Base-by-base conservation (phyloP, 1,140 invertebrate genomes). In the Pentalonia nigronervosa region DNA sequence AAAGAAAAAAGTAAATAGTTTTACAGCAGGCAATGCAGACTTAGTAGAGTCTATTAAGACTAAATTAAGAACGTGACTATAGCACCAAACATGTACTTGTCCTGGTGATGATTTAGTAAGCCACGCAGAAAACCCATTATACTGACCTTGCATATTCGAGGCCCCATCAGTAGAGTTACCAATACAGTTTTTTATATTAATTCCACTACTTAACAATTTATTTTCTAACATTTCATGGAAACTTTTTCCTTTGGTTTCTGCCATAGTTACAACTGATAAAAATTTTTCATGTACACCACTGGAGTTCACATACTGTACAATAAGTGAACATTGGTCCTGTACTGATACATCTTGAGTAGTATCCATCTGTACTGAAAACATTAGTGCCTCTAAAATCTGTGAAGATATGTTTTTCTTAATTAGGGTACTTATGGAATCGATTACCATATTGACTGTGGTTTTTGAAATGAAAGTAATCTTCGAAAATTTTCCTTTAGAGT, bases 91-190 rank as follows among this genome's bases (percentile, higher is more conserved):
- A 56, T 93, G 67, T 89, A 94, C 56, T 86, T 92, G 91, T 41
- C 56, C 20, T 34, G 93, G 47, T 67, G 93, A 94, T 90, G 89
- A 53, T 25, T 91, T 88, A 23, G 36, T 34, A 21, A 94, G 67
- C 56, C 93, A 91, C 21, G 45, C 60, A n/a, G 87, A 89, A 90
- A 94, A 94, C 21, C 94, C 94, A 34, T 94, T 94, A 84, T 94
- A 94, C 60, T 83, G 8, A 6, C 93, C 94, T 60, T 94, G 87
- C 94, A 94, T 94, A 89, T 94, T 94, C 23, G 94, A 94, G 23
- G 94, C 94, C 67, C 94, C 94, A 86, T 94, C 93, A 47, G 94
- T 94, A 76, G 87, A 30, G 36, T 53, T 88, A 11, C 87, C 90
- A 9, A 76, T 36, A 91, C 67, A 91, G 14, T 91, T 91, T 67